These are phyloP conservation scores for Anser brachyrhynchus DNA, from an alignment of 2,113 vertebrate species.

Conservation along the genomic window DNA sequence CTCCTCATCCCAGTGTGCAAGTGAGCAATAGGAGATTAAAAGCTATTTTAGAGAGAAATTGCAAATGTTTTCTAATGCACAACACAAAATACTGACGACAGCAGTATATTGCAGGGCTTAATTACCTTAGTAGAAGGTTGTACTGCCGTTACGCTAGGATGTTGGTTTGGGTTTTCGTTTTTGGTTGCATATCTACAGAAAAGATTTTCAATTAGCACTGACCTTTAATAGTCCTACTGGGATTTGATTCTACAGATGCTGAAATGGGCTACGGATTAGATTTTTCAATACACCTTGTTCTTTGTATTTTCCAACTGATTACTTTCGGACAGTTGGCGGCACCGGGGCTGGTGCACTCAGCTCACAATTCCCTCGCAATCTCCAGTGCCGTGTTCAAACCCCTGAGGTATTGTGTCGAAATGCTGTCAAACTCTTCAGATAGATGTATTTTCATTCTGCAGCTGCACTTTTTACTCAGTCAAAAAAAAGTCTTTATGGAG, in stretches of 20 bases:
- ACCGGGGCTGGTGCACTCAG: background rate
- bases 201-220: conserved; percentile 69
- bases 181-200: conserved; percentile 6
- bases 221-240: conserved; percentile 51
- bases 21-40: background rate
- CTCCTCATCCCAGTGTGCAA: background rate
- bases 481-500: conserved; percentile 42
- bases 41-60: background rate
- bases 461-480: conserved; percentile 46
- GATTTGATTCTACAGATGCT: conserved; percentile 29
- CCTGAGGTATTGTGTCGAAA: conserved; percentile 42
- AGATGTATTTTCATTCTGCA: conserved; percentile 35
- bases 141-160: background rate
- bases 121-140: background rate
- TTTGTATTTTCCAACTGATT: conserved; percentile 44
- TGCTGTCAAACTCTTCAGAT: conserved; percentile 54
- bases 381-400: conserved; percentile 9
- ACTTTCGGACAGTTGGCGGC: conserved; percentile 22
- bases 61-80: background rate
- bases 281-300: conserved; percentile 45
- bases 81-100: background rate
- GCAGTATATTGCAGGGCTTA: background rate
- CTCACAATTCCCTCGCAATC: conserved; percentile 44
- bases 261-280: conserved; percentile 60
- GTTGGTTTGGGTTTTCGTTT: background rate